Base-by-base conservation (phyloP, 2,888 invertebrate genomes). In the Villa cingulata region DNA sequence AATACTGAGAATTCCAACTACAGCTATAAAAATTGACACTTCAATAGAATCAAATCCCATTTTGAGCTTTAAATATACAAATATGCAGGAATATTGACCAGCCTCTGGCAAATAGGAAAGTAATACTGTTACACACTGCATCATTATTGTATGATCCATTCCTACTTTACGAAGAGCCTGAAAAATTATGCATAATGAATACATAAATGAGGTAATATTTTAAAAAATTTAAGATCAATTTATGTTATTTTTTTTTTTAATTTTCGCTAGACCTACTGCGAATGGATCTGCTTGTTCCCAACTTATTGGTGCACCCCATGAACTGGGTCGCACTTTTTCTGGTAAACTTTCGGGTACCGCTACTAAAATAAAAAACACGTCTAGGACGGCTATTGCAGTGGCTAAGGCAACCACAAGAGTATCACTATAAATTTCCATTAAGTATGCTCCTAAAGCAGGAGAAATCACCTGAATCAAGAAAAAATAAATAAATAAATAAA, bases 221-320 rank as follows among this genome's bases (percentile, higher is more conserved):
- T n/a, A n/a, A n/a, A n/a, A n/a, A n/a, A n/a, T n/a, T n/a, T n/a
- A n/a, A n/a, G n/a, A n/a, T n/a, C n/a, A n/a, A n/a, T n/a, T n/a
- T n/a, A n/a, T n/a, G n/a, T n/a, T n/a, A n/a, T n/a, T n/a, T n/a
- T n/a, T n/a, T n/a, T n/a, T n/a, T n/a, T n/a, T n/a, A n/a, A n/a
- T n/a, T n/a, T n/a, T n/a, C n/a, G 7, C 7, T 19, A 32, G 20
- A 46, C 72, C 72, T 65, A 83, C 84, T 55, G 89, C 81, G 70
- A 98, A 97, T 5, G 98, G 98, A 76, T 98, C 97, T 4, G 96
- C 96, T 68, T 94, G 88, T 68, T 97, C 96, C 94, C 94, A 95
- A 59, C 89, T 89, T 60, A 94, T 88, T 42, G 89, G 86, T 23
- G 85, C 86, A 49, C 85, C 83, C 84, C 85, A 86, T 43, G 83